A percentile compares a stretch with the other conserved stretches of the same genome.
phyloP scores from a whole-genome alignment of 1,140 invertebrate genomes.

The Campoletis sonorensis region DNA sequence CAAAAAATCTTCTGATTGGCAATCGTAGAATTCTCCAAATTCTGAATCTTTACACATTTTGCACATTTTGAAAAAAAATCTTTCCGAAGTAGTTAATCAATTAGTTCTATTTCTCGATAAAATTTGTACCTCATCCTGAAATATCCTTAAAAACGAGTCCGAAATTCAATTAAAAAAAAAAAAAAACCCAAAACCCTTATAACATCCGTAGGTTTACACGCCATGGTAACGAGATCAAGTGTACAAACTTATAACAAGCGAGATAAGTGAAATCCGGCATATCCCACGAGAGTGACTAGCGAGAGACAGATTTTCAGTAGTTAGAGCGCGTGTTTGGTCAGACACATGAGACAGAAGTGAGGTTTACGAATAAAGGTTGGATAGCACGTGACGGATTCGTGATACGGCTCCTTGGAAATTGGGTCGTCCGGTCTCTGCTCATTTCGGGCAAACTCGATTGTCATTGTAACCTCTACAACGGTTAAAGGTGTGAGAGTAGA shows the following conservation, averaged over 20 bases:
- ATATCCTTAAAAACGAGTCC: too few species aligned
- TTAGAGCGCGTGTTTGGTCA: background rate
- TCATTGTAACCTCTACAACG: constrained; percentile 33
- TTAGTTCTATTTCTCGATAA: too few species aligned
- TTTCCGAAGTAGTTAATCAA: too few species aligned
- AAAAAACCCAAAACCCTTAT: too few species aligned
- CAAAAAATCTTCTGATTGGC: too few species aligned
- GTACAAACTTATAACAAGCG: background rate
- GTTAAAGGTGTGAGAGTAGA: background rate
- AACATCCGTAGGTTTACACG: too few species aligned
- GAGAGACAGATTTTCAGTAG: constrained; percentile 12
- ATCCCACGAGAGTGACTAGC: background rate
- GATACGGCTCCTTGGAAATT: constrained; percentile 53
- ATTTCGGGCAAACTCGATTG: constrained; percentile 52
- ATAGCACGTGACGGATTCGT: constrained; percentile 35
- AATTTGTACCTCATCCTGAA: too few species aligned
- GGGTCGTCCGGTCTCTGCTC: constrained; percentile 55
- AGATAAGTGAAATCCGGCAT: background rate
- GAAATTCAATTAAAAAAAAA: too few species aligned
- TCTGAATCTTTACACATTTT: too few species aligned
- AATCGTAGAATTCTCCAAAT: too few species aligned
- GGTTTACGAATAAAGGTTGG: background rate
- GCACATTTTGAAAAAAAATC: too few species aligned
- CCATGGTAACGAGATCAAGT: too few species aligned
- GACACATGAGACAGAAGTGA: background rate